Conservation (phyloP, 2,888 invertebrate genomes). For the Drosophila testacea region DNA sequence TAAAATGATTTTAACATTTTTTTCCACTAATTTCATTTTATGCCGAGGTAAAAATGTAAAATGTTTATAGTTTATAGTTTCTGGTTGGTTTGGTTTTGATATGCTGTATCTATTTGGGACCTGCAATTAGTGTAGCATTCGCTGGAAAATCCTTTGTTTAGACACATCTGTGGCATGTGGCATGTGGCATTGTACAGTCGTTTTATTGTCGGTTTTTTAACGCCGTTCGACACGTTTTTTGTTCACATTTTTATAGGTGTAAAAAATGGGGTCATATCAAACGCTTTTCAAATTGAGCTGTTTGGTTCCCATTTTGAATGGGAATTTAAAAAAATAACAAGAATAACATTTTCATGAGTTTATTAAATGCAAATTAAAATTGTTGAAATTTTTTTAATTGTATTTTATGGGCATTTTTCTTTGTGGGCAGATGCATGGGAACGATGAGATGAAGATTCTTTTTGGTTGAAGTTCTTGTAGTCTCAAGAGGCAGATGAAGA, state of each 20-base stretch:
- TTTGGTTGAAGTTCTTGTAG: conserved; percentile 2
- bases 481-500: conserved; percentile 48
- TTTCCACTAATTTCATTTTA: conserved; percentile 72
- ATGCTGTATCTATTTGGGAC: conserved; percentile 36
- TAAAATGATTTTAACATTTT: conserved; percentile 69
- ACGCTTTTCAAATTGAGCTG: conserved; percentile 65
- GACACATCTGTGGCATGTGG: conserved; percentile 54
- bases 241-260: conserved; percentile 71
- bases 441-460: conserved; percentile 8
- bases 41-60: conserved; percentile 49
- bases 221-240: conserved; percentile 46
- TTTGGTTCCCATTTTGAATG: conserved; percentile 46
- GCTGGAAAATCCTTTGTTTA: conserved; percentile 75
- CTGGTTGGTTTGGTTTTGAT: conserved; percentile 46
- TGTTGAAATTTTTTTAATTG: conserved; percentile 71
- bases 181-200: conserved; percentile 50
- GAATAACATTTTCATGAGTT: conserved; percentile 65
- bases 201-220: conserved; percentile 39
- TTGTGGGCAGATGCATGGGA: conserved; percentile 52
- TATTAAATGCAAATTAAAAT: conserved; percentile 79
- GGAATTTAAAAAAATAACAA: conserved; percentile 41
- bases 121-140: conserved; percentile 70
- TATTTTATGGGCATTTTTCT: conserved; percentile 60
- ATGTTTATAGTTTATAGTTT: conserved; percentile 58
- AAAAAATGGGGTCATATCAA: conserved; percentile 75